A percentile compares a stretch with the other conserved stretches of the same genome.
Conservation (phyloP, 2,797 vertebrate species). For the Argya squamiceps region DNA sequence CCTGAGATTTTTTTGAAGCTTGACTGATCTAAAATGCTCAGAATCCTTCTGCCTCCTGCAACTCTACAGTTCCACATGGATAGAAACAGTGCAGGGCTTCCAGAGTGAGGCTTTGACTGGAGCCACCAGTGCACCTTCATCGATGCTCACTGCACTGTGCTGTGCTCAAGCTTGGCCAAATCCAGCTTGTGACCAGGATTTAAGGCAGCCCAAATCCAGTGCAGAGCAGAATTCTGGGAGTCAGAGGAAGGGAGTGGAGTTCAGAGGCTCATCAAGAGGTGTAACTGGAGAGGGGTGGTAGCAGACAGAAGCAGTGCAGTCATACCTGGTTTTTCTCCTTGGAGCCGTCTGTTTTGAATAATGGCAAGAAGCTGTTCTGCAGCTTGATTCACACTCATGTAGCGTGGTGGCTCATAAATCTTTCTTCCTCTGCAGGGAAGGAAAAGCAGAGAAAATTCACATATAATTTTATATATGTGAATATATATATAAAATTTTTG, state of each 20-base stretch:
- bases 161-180: not conserved
- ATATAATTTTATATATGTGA: not conserved
- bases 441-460: not conserved
- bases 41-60: not conserved
- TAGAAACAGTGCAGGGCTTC: not conserved
- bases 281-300: not conserved
- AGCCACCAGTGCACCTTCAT: not conserved
- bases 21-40: not conserved
- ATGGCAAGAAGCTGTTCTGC: slow-evolving; percentile 90
- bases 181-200: not conserved
- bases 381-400: slow-evolving; percentile 90
- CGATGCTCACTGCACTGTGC: not conserved
- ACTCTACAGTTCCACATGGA: not conserved
- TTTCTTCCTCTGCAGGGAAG: slow-evolving; percentile 83
- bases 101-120: not conserved
- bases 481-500: no score
- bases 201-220: not conserved
- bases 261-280: not conserved
- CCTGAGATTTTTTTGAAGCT: not conserved
- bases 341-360: slow-evolving; percentile 79
- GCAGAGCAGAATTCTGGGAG: not conserved
- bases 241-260: not conserved
- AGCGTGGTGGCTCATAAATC: slow-evolving; percentile 90
- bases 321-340: slow-evolving; percentile 84
- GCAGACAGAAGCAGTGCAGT: not conserved